phyloP scores from a whole-genome alignment of 2,888 invertebrate genomes.

The Zonitis immaculata region DNA sequence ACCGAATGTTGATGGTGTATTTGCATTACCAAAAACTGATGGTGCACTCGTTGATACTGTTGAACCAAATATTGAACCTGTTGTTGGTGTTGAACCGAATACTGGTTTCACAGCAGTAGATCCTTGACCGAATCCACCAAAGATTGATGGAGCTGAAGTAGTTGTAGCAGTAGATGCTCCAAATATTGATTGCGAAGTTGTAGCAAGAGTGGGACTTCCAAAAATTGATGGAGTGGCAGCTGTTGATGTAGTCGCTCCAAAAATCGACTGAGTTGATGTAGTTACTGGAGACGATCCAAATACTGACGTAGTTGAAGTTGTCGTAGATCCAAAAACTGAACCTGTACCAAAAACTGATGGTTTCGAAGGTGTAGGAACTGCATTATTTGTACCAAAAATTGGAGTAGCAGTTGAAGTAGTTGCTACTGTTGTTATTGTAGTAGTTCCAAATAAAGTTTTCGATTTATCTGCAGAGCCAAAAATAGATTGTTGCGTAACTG shows the following conservation, averaged over 20 bases:
- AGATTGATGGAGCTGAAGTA: slow-evolving; percentile 13
- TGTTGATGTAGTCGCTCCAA: slow-evolving; percentile 24
- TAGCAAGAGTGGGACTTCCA: slow-evolving; percentile 18
- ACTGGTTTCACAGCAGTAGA: slow-evolving; percentile 16
- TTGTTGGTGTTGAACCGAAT: slow-evolving; percentile 38
- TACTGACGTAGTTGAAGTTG: slow-evolving; percentile 32
- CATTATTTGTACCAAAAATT: slow-evolving; percentile 7
- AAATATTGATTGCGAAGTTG: slow-evolving; percentile 15
- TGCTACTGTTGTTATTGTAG: background rate
- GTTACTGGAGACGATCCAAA: slow-evolving; percentile 28
- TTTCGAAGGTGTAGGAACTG: slow-evolving; percentile 5
- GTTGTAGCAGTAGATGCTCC: slow-evolving; percentile 14
- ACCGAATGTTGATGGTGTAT: slow-evolving; percentile 29
- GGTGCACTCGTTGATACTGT: slow-evolving; percentile 2
- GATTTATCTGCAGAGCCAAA: background rate
- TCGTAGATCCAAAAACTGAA: slow-evolving; percentile 18
- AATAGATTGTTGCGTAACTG: background rate
- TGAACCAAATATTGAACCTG: slow-evolving; percentile 23
- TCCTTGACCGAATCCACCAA: slow-evolving; percentile 17
- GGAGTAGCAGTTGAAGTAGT: slow-evolving; percentile 3
- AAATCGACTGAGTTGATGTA: slow-evolving; percentile 34
- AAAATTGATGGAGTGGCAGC: slow-evolving; percentile 18
- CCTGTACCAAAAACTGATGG: slow-evolving; percentile 15
- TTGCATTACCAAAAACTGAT: slow-evolving; percentile 17
- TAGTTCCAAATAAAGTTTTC: background rate